Evolutionary conservation across 1,140 invertebrate species (phyloP).

Genomic region (Acromyrmex charruanus): DNA sequence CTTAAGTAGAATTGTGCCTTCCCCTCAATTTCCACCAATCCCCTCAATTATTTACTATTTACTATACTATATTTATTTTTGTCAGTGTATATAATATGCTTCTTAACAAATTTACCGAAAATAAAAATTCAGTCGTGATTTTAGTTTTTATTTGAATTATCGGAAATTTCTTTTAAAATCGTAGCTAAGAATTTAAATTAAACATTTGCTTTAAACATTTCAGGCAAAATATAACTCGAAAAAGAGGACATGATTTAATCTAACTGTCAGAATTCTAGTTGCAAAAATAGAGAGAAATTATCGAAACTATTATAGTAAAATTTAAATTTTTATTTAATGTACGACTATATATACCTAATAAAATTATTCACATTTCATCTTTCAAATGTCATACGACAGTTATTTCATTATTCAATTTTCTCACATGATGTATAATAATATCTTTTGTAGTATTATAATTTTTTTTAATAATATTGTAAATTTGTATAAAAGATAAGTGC

Average conservation of each 20-base stretch:
- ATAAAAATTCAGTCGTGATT: background rate
- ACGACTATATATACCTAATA: background rate
- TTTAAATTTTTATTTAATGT: background rate
- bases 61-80: background rate
- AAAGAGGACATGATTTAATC: background rate
- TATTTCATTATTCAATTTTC: constrained; percentile 6
- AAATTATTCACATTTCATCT: background rate
- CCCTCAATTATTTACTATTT: no score
- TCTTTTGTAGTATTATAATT: background rate
- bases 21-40: no score
- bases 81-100: background rate
- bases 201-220: background rate
- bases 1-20: no score
- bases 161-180: background rate
- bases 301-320: constrained; percentile 20
- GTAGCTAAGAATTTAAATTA: background rate
- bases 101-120: background rate
- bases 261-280: background rate
- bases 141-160: background rate
- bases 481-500: background rate
- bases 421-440: background rate
- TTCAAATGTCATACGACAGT: background rate
- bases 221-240: background rate
- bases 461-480: constrained; percentile 1
- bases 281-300: background rate